phyloP scores from a whole-genome alignment of 2,888 invertebrate genomes.

The Drosophila paramelanica region DNA sequence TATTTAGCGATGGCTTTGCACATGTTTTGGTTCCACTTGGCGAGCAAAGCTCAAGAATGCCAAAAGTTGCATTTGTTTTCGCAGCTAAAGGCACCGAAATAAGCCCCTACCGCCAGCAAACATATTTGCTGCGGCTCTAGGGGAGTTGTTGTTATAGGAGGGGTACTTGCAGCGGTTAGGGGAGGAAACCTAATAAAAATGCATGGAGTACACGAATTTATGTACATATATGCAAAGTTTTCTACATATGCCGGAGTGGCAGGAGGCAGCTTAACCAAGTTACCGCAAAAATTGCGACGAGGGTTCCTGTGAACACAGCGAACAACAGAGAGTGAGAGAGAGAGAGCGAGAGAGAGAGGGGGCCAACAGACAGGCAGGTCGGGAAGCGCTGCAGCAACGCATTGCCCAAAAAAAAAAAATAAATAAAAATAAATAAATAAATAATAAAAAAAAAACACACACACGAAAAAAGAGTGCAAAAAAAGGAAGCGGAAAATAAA shows the following conservation, averaged over 20 bases:
- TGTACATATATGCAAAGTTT: conserved; percentile 35
- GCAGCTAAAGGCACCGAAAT: conserved; percentile 41
- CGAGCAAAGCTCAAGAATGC: conserved; percentile 56
- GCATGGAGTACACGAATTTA: conserved; percentile 65
- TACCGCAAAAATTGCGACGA: conserved; percentile 70
- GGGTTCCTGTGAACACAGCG: conserved; percentile 34
- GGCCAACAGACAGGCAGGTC: conserved; percentile 31
- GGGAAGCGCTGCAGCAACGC: conserved; percentile 44
- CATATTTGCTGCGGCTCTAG: conserved; percentile 10
- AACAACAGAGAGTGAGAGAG: not conserved
- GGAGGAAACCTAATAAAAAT: conserved; percentile 64
- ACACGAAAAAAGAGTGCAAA: conserved; percentile 9
- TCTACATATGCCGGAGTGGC: conserved; percentile 29
- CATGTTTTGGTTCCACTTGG: conserved; percentile 56
- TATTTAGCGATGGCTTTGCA: conserved; percentile 15
- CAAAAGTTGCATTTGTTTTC: conserved; percentile 49
- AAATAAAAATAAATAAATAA: conserved; percentile 13
- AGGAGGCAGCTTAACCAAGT: conserved; percentile 64
- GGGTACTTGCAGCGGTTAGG: not conserved
- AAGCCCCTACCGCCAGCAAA: conserved; percentile 23
- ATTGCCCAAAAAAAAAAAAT: conserved; percentile 56
- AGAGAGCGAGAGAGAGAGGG: not conserved
- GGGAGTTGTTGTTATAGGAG: conserved; percentile 1
- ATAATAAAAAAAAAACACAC: conserved; percentile 1
- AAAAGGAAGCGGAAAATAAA: conserved; percentile 39